Base-by-base conservation (phyloP, 37 sponge, comb jelly and placozoan genomes). In the Crambe crambe region DNA sequence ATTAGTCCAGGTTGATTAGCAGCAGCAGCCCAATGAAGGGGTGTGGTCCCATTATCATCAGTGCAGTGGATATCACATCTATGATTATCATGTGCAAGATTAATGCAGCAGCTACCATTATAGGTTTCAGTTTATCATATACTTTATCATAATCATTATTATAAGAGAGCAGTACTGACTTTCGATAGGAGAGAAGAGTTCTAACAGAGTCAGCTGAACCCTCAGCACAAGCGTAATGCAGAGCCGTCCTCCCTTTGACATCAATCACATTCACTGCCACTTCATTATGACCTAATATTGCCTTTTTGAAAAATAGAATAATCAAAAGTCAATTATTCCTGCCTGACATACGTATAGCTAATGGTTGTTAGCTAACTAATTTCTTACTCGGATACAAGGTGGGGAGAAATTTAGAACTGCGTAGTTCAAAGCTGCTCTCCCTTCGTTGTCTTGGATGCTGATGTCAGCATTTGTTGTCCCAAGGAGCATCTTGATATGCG, bases 1-100 rank as follows among this genome's bases (percentile, higher is more conserved):
- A 94, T n/a, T 5, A 89, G 68, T 30, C 43, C 72, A 4, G 94
- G 78, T 40, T 94, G 94, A 42, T 94, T 94, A 23, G 87, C 87
- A 35, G 90, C 94, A 25, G 94, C 94, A 64, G 90, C 94, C 94
- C 94, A 94, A 74, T 94, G 94, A 18, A 94, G 81, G 23, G 94
- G 87, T 34, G 90, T 89, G 26, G 94, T 89, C 1, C 81, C 87
- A 62, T 42, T 74, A 35, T 63, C 3, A 59, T 94, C 94, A 25
- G 60, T 68, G 57, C 87, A 74, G 60, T 94, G 80, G n/a, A 94
- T 57, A 42, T 94, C 62, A 42, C 94, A 94, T 51, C 90, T 94
- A 64, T 29, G 22, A 23, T 25, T 32, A 34, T 27, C 4, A 36
- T 17, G 51, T n/a, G 22, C 15, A 22, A 43, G 25, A 43, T 5